Evolutionary conservation across 2,113 vertebrate species (phyloP).

Genomic region (Indri indri): DNA sequence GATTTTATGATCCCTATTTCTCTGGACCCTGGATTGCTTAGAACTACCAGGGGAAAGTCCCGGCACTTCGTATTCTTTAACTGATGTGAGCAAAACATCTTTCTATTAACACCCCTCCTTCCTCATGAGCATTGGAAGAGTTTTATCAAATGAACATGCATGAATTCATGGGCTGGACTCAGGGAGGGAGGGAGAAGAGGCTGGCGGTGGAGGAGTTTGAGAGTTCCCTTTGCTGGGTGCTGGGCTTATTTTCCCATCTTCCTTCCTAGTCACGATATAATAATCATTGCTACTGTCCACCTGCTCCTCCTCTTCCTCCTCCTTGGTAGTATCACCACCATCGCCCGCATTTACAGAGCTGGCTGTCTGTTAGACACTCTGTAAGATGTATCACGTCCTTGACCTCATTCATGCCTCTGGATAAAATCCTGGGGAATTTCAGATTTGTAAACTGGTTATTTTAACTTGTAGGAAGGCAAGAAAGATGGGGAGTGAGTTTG

Average conservation of each 20-base stretch:
- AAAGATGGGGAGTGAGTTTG: neutral
- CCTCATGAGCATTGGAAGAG: neutral
- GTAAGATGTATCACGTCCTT: accelerated
- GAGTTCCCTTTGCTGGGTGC: neutral
- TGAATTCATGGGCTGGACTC: neutral
- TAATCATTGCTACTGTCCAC: neutral
- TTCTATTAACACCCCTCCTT: neutral
- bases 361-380: neutral
- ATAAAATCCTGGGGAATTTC: neutral
- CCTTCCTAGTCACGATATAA: neutral
- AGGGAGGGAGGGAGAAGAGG: neutral
- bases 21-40: neutral
- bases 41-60: neutral
- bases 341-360: neutral
- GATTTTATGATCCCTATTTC: neutral
- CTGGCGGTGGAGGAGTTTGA: neutral
- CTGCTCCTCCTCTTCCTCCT: neutral
- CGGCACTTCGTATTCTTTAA: neutral
- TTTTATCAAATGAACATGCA: neutral
- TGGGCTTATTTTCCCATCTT: neutral
- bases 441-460: neutral
- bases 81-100: neutral
- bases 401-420: neutral
- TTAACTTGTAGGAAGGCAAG: neutral
- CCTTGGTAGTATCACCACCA: accelerated